These are phyloP conservation scores for Rhingia campestris DNA, from an alignment of 2,888 invertebrate genomes.

Conservation along the genomic window DNA sequence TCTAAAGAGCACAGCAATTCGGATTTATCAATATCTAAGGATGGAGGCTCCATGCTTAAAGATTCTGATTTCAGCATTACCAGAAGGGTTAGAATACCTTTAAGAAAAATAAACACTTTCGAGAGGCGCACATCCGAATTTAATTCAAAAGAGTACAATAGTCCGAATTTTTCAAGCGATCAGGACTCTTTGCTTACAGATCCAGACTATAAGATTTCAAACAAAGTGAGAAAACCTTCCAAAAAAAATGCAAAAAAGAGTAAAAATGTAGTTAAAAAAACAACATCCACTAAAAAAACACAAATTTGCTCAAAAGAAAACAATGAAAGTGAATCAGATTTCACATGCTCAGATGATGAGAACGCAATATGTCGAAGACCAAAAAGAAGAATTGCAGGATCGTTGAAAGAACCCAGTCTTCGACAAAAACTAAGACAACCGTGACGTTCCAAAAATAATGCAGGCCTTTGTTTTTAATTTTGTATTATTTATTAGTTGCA, in stretches of 20 bases:
- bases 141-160: no score
- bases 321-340: conserved; percentile 29
- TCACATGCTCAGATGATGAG: conserved; percentile 45
- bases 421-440: conserved; percentile 36
- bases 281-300: background rate
- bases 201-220: background rate
- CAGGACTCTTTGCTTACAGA: background rate
- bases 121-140: no score
- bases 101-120: background rate
- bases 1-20: background rate
- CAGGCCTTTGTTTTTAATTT: no score
- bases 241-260: background rate
- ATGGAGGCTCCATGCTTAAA: background rate
- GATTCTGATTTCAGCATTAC: conserved; percentile 2
- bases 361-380: background rate
- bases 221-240: background rate
- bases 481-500: no score
- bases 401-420: conserved; percentile 54
- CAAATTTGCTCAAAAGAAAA: conserved; percentile 38
- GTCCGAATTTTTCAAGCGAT: background rate
- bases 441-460: no score
- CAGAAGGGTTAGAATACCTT: background rate
- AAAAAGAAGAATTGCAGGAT: conserved; percentile 13
- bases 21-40: background rate
- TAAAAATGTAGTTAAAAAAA: conserved; percentile 2